These are phyloP conservation scores for Atrichornis clamosus DNA, from an alignment of 2,113 vertebrate species.

Conservation along the genomic window DNA sequence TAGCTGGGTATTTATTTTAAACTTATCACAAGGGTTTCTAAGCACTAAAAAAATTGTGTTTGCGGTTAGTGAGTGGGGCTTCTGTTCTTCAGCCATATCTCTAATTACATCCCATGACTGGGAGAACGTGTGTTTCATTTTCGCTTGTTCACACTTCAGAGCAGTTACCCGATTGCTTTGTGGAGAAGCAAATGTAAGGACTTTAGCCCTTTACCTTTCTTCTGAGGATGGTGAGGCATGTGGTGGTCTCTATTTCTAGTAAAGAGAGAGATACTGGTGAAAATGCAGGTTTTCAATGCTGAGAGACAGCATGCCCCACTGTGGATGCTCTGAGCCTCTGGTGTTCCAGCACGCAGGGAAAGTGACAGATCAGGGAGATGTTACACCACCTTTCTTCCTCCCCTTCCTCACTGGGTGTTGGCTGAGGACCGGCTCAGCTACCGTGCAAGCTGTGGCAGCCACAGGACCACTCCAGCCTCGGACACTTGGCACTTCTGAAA, in stretches of 20 bases:
- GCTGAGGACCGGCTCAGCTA: not conserved
- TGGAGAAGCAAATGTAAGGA: not conserved
- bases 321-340: not conserved
- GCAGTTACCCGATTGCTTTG: not conserved
- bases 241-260: not conserved
- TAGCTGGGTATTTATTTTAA: not conserved
- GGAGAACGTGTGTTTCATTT: not conserved
- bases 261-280: not conserved
- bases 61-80: not conserved
- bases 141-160: not conserved
- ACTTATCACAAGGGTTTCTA: not conserved
- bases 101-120: not conserved
- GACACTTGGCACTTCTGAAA: not conserved
- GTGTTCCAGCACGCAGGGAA: not conserved
- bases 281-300: not conserved
- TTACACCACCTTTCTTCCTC: not conserved
- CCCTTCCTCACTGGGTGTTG: not conserved
- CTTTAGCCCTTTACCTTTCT: not conserved
- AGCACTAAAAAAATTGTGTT: not conserved
- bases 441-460: not conserved
- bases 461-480: not conserved
- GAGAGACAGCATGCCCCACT: fast-evolving
- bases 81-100: not conserved
- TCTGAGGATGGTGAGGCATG: not conserved
- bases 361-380: not conserved